Evolutionary conservation across 2,113 vertebrate species (phyloP).

Genomic region (Sturnus vulgaris): DNA sequence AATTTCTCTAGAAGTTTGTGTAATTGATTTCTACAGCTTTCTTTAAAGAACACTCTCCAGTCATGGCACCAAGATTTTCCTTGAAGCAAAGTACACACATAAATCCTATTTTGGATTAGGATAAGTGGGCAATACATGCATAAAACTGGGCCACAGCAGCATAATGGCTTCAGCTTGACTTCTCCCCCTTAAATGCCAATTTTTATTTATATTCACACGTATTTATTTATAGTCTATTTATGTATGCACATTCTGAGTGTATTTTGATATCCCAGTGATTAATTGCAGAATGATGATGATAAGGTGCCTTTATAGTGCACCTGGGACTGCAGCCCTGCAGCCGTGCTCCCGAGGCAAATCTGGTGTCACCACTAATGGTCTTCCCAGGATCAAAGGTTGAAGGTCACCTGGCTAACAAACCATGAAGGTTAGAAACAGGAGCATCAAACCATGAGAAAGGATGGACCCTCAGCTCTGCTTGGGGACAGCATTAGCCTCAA

Average conservation of each 20-base stretch:
- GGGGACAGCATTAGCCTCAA: constrained; percentile 7
- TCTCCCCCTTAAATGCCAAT: background rate
- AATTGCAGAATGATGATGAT: background rate
- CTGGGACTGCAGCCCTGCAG: background rate
- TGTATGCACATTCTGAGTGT: background rate
- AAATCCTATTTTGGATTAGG: background rate
- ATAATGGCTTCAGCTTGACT: background rate
- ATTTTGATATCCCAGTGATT: background rate
- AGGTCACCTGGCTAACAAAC: constrained; percentile 53
- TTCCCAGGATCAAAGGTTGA: constrained; percentile 38
- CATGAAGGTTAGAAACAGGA: constrained; percentile 29
- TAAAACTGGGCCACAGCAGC: background rate
- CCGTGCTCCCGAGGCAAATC: background rate
- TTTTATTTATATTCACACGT: background rate
- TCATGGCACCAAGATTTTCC: background rate
- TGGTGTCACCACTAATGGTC: background rate
- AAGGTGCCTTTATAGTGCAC: constrained; percentile 6
- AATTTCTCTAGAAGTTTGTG: background rate
- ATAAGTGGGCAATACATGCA: background rate
- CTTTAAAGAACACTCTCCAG: background rate
- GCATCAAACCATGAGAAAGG: constrained; percentile 29
- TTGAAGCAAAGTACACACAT: background rate
- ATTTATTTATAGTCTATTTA: background rate
- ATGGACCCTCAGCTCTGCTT: background rate
- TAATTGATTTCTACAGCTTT: background rate